Base-by-base conservation (phyloP, 1,140 invertebrate genomes). In the Drosophila mojavensis region DNA sequence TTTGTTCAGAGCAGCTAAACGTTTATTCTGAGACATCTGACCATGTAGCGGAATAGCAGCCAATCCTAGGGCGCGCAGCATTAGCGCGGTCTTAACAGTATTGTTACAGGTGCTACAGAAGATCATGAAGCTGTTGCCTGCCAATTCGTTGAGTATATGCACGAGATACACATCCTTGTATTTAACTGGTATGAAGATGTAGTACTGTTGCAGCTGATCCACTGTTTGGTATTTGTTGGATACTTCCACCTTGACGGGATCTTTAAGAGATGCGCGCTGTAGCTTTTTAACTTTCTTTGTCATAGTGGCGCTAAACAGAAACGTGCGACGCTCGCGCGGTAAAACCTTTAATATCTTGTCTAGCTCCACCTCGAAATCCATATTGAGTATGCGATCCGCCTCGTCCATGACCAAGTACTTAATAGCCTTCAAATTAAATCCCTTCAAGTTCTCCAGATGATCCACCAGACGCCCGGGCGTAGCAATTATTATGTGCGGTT, bases 161-260 rank as follows among this genome's bases (percentile, higher is more conserved):
- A 99, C 97, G 26, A 99, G 94, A 93, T 99, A 99, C 0, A 99
- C 97, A 92, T 99, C 98, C 96, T 99, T 99, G 92, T 96, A 98
- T 94, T 99, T 99, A 1, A 97, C 95, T 0, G 99, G 99, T 83
- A 99, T 97, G 91, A 99, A 99, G 5, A 99, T 81, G 90, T 99
- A 99, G 93, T 96, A 97, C 92, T 99, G 98, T 81, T 97, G 95
- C 13, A 99, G 93, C 91, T 98, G 98, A 51, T 98, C 98, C 0
- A 99, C 99, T 9, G 99, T 99, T 93, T 99, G 98, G 93, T 99
- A 99, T 92, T 99, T 99, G 4, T 96, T 98, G 0, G 97, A 98
- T 1, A 99, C 97, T 93, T 99, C 98, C 7, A 99, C 96, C 93
- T 97, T 98, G 0, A 98, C 97, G 7, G 99, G 98, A 93, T 97